phyloP scores from a whole-genome alignment of 2,888 invertebrate species.

The Ligdia adustata region DNA sequence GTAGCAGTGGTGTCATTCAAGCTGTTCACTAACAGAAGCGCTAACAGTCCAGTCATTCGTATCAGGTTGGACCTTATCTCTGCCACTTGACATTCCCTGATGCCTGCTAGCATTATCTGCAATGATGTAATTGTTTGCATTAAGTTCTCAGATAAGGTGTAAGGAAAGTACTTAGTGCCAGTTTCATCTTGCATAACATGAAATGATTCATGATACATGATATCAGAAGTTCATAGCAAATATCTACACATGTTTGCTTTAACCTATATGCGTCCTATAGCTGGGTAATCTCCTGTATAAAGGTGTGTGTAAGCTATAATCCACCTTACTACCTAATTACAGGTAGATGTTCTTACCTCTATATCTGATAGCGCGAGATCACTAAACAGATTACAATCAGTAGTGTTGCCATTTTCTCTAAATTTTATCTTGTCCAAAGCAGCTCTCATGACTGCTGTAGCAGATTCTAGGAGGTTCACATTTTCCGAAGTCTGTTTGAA shows the following conservation, averaged over 20 bases:
- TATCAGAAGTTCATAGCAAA: neutral
- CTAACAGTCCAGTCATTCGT: slow-evolving; percentile 83
- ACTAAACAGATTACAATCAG: slow-evolving; percentile 73
- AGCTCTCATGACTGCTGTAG: slow-evolving; percentile 90
- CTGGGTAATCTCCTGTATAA: neutral
- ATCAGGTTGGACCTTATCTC: slow-evolving; percentile 85
- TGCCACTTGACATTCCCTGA: slow-evolving; percentile 76
- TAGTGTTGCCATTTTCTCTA: slow-evolving; percentile 57
- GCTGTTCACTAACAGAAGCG: slow-evolving; percentile 72
- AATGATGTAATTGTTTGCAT: slow-evolving; percentile 38
- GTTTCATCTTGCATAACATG: neutral
- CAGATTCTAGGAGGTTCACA: slow-evolving; percentile 85
- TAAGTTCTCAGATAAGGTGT: slow-evolving; percentile 5
- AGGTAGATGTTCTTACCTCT: slow-evolving; percentile 66
- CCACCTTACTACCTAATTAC: neutral
- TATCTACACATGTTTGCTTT: neutral
- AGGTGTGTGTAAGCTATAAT: neutral
- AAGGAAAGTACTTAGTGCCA: neutral
- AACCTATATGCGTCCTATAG: no score
- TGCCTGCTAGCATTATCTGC: slow-evolving; percentile 80
- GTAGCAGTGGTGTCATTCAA: slow-evolving; percentile 64
- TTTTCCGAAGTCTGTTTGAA: slow-evolving; percentile 82
- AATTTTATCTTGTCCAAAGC: slow-evolving; percentile 86
- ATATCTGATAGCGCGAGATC: slow-evolving; percentile 84
- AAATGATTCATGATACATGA: neutral